These are phyloP conservation scores for Reticulitermes speratus DNA, from an alignment of 1,140 invertebrate species.

Conservation along the genomic window DNA sequence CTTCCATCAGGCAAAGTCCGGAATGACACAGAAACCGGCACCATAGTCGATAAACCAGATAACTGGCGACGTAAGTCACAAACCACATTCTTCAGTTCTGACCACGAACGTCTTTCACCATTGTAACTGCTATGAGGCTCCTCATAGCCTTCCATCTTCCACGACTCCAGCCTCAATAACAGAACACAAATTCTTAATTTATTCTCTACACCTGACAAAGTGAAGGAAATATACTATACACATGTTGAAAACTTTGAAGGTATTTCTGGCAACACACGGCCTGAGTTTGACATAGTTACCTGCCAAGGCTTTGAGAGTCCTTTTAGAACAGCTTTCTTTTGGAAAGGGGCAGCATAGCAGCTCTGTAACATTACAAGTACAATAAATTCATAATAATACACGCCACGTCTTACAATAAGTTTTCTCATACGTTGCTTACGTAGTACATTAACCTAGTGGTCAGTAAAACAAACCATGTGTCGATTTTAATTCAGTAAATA, in stretches of 20 bases:
- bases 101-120: conserved; percentile 62
- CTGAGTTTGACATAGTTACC: not conserved
- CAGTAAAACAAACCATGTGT: not conserved
- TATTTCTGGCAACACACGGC: no score
- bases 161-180: not conserved
- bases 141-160: not conserved
- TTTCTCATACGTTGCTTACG: not conserved
- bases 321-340: not conserved
- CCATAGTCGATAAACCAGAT: conserved; percentile 70
- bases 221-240: not conserved
- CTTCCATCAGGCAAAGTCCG: conserved; percentile 71
- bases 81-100: conserved; percentile 75
- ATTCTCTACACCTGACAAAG: not conserved
- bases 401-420: not conserved
- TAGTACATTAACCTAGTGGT: not conserved
- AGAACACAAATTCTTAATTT: not conserved
- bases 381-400: not conserved
- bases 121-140: not conserved
- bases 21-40: conserved; percentile 79
- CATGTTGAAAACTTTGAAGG: not conserved
- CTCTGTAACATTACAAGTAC: not conserved
- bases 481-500: not conserved
- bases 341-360: not conserved
- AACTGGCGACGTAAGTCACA: conserved; percentile 77
- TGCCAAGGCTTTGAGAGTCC: not conserved